Base-by-base conservation (phyloP, 2,797 vertebrate genomes). In the Leptatherina wallacei region DNA sequence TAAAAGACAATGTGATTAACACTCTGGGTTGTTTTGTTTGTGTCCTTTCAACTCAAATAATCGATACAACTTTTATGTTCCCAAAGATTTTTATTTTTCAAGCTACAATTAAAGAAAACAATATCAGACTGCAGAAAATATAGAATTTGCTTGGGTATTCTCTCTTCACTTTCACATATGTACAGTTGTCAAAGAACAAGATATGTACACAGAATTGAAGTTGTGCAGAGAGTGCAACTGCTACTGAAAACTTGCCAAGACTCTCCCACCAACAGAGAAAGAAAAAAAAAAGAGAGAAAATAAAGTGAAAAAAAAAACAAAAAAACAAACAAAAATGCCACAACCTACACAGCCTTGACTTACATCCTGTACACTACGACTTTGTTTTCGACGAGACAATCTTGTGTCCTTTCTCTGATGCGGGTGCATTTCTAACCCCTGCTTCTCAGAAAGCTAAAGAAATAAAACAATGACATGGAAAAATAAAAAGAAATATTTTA, bases 101-200 rank as follows among this genome's bases (percentile, higher is more conserved):
- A 93, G 92, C 94, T 95, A 95, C 93, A 92, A 85, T 95, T 94
- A 94, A 95, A 94, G 93, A 94, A 94, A 95, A 95, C 92, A 92
- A 94, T 92, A 94, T 94, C 90, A 89, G 90, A 93, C 94, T 93
- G 93, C 94, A 91, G 94, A 95, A 95, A 95, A 95, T 95, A 95
- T 95, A 95, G 92, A 93, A 90, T 95, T 94, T 94, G 92, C 91
- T 94, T 89, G 91, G 92, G 93, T 93, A 92, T 90, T 92, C 91
- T 93, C 90, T 94, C 88, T 94, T 94, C 85, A 91, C 93, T 93
- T 94, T 94, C 90, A 94, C 92, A 94, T 95, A 95, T 95, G 91
- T 96, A 96, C 95, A 96, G 90, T 92, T 92, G 88, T 93, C 87
- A 84, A 92, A 94, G 92, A 92, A 92, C 88, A 92, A 77, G 87